phyloP scores from a whole-genome alignment of 1,140 invertebrate species.

The Aphis gossypii region DNA sequence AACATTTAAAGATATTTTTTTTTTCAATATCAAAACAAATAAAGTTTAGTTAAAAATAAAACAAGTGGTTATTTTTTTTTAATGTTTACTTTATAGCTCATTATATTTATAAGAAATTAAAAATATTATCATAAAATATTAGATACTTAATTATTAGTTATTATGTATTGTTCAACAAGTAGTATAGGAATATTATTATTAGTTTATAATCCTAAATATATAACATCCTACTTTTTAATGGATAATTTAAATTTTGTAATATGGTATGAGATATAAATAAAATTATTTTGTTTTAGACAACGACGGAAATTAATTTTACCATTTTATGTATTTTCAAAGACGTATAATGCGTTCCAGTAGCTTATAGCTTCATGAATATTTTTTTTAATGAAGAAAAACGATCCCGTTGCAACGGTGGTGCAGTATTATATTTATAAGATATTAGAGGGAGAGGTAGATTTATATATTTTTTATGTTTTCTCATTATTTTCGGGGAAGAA shows the following conservation, averaged over 20 bases:
- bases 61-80: too few species aligned
- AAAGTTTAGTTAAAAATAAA: too few species aligned
- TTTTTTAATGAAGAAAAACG: constrained; percentile 42
- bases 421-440: constrained; percentile 10
- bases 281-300: neutral
- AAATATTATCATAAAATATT: too few species aligned
- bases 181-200: neutral
- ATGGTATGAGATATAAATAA: neutral
- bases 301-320: constrained; percentile 14
- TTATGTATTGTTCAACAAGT: too few species aligned
- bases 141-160: too few species aligned
- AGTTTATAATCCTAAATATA: neutral
- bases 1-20: too few species aligned
- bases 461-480: constrained; percentile 27
- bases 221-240: neutral
- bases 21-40: too few species aligned
- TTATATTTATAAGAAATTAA: too few species aligned
- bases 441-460: constrained; percentile 15
- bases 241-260: neutral
- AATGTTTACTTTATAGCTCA: too few species aligned
- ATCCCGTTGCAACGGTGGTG: neutral
- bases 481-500: neutral
- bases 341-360: constrained; percentile 13
- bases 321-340: constrained; percentile 1
- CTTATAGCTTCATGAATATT: constrained; percentile 37